Percentiles rank a stretch among this genome's conserved stretches.
phyloP scores from a whole-genome alignment of 1,140 invertebrate genomes.

The Littorina saxatilis region DNA sequence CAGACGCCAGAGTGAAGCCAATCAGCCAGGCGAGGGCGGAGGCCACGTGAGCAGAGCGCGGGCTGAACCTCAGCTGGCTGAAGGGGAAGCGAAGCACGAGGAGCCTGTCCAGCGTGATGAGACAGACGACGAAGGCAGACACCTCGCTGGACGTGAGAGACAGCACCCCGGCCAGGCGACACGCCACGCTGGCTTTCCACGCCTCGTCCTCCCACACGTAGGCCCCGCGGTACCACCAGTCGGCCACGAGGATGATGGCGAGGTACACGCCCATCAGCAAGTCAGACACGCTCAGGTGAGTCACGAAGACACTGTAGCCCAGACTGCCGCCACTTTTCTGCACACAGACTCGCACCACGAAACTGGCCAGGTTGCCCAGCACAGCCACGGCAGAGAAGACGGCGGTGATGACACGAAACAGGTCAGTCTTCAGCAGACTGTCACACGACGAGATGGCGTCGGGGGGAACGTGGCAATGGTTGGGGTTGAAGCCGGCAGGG shows the following conservation, averaged over 20 bases:
- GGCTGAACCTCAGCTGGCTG: neutral
- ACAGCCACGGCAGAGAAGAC: slow-evolving; percentile 46
- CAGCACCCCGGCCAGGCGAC: slow-evolving; percentile 35
- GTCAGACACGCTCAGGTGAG: slow-evolving; percentile 49
- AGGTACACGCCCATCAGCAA: slow-evolving; percentile 39
- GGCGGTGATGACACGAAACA: slow-evolving; percentile 44
- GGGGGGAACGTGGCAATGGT: slow-evolving; percentile 27
- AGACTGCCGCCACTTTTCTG: neutral
- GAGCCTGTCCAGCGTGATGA: slow-evolving; percentile 55
- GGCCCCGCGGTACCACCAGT: slow-evolving; percentile 52
- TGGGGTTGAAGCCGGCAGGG: slow-evolving; percentile 27
- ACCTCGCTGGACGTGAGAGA: slow-evolving; percentile 42
- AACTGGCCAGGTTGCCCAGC: slow-evolving; percentile 51
- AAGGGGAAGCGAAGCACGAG: slow-evolving; percentile 22
- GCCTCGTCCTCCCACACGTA: slow-evolving; percentile 28
- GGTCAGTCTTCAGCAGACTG: slow-evolving; percentile 41
- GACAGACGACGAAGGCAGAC: slow-evolving; percentile 38
- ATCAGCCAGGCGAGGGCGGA: slow-evolving; percentile 22
- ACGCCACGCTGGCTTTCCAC: slow-evolving; percentile 32
- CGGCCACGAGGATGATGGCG: slow-evolving; percentile 37
- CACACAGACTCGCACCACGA: slow-evolving; percentile 31
- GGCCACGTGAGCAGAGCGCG: slow-evolving; percentile 7
- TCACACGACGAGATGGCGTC: slow-evolving; percentile 55
- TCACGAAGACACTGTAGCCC: slow-evolving; percentile 50
- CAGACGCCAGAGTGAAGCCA: slow-evolving; percentile 9